These are phyloP conservation scores for Ibycter americanus DNA, from an alignment of 2,797 vertebrate species.

Conservation along the genomic window DNA sequence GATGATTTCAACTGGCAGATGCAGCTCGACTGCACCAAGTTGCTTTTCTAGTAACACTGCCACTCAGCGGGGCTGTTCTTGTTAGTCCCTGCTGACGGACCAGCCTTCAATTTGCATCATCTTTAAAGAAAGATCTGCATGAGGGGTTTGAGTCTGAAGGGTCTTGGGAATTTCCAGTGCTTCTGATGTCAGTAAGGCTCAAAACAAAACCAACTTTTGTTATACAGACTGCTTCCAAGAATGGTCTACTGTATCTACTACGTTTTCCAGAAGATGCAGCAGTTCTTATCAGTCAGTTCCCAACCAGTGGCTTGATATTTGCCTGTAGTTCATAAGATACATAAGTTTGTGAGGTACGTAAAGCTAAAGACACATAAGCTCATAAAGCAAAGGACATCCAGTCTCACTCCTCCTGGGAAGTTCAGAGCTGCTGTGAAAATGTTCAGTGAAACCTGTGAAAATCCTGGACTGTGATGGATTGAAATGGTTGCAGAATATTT, in stretches of 20 bases:
- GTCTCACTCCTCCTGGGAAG: not conserved
- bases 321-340: not conserved
- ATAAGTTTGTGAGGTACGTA: not conserved
- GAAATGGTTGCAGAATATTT: not conserved
- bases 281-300: not conserved
- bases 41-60: conserved; percentile 7
- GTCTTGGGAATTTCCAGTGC: not conserved
- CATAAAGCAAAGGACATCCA: not conserved
- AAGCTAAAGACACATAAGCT: not conserved
- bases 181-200: not conserved
- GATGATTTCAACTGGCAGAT: conserved; percentile 61
- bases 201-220: not conserved
- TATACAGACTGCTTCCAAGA: not conserved
- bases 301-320: not conserved
- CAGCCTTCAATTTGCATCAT: not conserved
- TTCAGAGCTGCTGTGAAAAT: not conserved
- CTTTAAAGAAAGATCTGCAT: not conserved
- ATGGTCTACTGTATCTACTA: not conserved
- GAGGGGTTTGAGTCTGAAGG: not conserved
- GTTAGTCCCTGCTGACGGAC: not conserved
- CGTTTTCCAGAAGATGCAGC: not conserved
- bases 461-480: not conserved
- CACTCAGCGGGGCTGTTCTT: not conserved
- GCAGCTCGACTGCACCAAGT: not conserved
- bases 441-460: not conserved